phyloP scores from a whole-genome alignment of 1,140 invertebrate species.

The Ylistrum balloti region DNA sequence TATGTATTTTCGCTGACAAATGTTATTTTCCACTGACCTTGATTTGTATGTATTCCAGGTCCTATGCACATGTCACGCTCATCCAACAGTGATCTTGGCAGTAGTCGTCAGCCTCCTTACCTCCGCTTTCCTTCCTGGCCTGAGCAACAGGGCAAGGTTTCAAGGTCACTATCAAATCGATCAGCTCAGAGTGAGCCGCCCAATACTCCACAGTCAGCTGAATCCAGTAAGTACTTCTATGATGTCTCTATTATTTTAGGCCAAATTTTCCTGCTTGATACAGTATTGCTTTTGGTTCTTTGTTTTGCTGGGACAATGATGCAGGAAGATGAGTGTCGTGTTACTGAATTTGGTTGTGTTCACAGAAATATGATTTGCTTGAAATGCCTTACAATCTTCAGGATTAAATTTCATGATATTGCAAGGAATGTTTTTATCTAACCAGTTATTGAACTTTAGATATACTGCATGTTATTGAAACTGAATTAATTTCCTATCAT shows the following conservation, averaged over 20 bases:
- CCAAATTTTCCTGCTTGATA: background rate
- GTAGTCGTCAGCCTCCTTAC: conserved; percentile 50
- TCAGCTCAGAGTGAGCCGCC: conserved; percentile 68
- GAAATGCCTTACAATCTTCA: background rate
- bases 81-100: conserved; percentile 42
- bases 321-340: background rate
- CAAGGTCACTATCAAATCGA: conserved; percentile 59
- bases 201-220: conserved; percentile 27
- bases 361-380: background rate
- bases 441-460: no score
- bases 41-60: background rate
- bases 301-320: background rate
- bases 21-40: no score
- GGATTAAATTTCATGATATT: background rate
- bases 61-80: conserved; percentile 50
- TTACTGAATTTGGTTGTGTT: background rate
- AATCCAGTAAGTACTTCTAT: background rate
- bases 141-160: conserved; percentile 57
- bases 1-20: no score
- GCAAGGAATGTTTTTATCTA: background rate
- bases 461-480: no score
- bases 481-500: no score
- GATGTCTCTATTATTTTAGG: background rate
- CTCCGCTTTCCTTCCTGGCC: conserved; percentile 70
- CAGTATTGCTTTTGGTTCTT: background rate